Percentiles rank a stretch among this genome's conserved stretches.
These are phyloP conservation scores for Cepaea hortensis DNA, from an alignment of 2,888 invertebrate genomes.

Conservation along the genomic window DNA sequence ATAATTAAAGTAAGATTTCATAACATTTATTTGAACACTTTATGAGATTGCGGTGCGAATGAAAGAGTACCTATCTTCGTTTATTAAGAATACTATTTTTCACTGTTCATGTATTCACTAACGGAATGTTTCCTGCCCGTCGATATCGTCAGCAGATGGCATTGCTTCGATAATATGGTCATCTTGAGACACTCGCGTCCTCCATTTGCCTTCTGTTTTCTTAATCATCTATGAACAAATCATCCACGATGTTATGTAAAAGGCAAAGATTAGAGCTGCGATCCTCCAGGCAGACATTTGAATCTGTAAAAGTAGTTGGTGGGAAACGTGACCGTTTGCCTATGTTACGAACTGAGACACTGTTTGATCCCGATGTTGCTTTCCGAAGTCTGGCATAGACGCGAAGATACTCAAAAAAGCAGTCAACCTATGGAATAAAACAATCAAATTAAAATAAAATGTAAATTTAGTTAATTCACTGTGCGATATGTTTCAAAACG, in stretches of 20 bases:
- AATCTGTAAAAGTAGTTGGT: background rate
- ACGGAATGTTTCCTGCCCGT: no score
- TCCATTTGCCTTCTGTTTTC: background rate
- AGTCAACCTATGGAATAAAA: conserved; percentile 42
- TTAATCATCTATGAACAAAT: background rate
- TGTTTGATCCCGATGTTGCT: conserved; percentile 49
- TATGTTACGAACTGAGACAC: conserved; percentile 52
- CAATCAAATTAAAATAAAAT: background rate
- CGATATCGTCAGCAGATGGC: background rate
- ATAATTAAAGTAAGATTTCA: no score
- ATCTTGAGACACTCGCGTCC: background rate
- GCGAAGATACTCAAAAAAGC: conserved; percentile 56
- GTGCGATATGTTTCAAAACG: no score
- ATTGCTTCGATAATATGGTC: background rate
- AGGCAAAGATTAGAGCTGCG: background rate
- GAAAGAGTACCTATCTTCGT: no score
- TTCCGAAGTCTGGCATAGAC: conserved; percentile 58
- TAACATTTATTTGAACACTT: no score
- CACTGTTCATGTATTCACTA: no score
- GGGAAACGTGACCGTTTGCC: conserved; percentile 43
- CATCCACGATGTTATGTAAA: background rate
- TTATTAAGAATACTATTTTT: no score
- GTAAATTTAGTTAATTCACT: no score
- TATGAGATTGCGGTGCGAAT: no score
- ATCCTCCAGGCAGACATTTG: background rate